Evolutionary conservation across 1,140 invertebrate species (phyloP).

Genomic region (Lordiphosa mommai): DNA sequence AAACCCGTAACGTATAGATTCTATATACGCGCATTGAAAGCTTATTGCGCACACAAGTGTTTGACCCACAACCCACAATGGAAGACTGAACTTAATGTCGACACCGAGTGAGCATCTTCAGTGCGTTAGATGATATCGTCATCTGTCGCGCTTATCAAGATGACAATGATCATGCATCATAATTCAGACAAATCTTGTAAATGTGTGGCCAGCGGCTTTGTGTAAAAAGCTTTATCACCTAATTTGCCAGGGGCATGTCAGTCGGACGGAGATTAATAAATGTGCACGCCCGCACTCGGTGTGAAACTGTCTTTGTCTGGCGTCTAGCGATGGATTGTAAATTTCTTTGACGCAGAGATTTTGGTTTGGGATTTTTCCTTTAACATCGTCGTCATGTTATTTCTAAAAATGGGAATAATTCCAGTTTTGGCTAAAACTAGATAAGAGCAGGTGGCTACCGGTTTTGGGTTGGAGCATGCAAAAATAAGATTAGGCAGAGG

Average conservation of each 20-base stretch:
- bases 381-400: neutral
- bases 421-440: constrained; percentile 8
- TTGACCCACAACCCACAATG: constrained; percentile 13
- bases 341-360: constrained; percentile 21
- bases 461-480: constrained; percentile 11
- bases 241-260: constrained; percentile 29
- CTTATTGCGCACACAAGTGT: constrained; percentile 30
- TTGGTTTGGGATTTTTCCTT: constrained; percentile 14
- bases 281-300: constrained; percentile 15
- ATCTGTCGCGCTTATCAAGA: constrained; percentile 29
- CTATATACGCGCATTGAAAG: too few relatives aligned
- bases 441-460: constrained; percentile 25
- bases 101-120: constrained; percentile 15
- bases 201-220: constrained; percentile 20
- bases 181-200: constrained; percentile 60
- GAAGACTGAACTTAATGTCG: constrained; percentile 31
- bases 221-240: constrained; percentile 30
- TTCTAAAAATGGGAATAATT: constrained; percentile 10
- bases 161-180: constrained; percentile 28
- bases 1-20: too few relatives aligned
- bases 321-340: constrained; percentile 24
- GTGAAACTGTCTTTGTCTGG: constrained; percentile 9
- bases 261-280: constrained; percentile 1
- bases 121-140: constrained; percentile 16
- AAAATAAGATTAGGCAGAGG: neutral